Evolutionary conservation across 2,888 invertebrate species (phyloP).

Genomic region (Volucella bombylans): DNA sequence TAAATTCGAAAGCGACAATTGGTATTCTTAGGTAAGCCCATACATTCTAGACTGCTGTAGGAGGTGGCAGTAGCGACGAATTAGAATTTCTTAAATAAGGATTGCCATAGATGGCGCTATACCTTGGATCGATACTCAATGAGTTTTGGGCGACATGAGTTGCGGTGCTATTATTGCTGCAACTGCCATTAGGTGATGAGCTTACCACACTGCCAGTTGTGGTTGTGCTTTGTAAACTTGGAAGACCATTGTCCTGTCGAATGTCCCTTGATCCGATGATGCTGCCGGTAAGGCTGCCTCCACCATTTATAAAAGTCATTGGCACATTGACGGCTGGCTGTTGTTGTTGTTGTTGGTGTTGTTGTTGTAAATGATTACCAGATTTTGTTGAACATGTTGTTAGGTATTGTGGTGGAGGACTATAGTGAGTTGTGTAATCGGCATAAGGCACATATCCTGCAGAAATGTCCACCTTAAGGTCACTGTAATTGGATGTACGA

Average conservation of each 20-base stretch:
- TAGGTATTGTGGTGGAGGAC: slow-evolving; percentile 86
- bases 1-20: slow-evolving; percentile 71
- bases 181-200: slow-evolving; percentile 82
- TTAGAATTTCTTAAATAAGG: slow-evolving; percentile 90
- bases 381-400: slow-evolving; percentile 82
- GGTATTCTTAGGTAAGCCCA: slow-evolving; percentile 45
- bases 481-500: slow-evolving; percentile 95
- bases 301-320: slow-evolving; percentile 80
- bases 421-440: slow-evolving; percentile 94
- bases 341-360: slow-evolving; percentile 74
- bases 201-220: slow-evolving; percentile 82
- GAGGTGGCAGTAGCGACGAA: slow-evolving; percentile 84
- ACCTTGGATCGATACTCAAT: slow-evolving; percentile 89
- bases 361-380: slow-evolving; percentile 78
- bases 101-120: slow-evolving; percentile 94
- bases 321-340: slow-evolving; percentile 78
- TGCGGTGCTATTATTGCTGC: slow-evolving; percentile 81
- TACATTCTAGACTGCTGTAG: slow-evolving; percentile 83
- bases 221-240: slow-evolving; percentile 81
- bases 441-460: slow-evolving; percentile 89
- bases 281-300: slow-evolving; percentile 81
- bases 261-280: slow-evolving; percentile 81
- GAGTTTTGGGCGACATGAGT: slow-evolving; percentile 79
- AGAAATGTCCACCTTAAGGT: slow-evolving; percentile 93
- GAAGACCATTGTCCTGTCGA: slow-evolving; percentile 82